phyloP scores from a whole-genome alignment of 1,140 invertebrate species.

The Tenebrio molitor region DNA sequence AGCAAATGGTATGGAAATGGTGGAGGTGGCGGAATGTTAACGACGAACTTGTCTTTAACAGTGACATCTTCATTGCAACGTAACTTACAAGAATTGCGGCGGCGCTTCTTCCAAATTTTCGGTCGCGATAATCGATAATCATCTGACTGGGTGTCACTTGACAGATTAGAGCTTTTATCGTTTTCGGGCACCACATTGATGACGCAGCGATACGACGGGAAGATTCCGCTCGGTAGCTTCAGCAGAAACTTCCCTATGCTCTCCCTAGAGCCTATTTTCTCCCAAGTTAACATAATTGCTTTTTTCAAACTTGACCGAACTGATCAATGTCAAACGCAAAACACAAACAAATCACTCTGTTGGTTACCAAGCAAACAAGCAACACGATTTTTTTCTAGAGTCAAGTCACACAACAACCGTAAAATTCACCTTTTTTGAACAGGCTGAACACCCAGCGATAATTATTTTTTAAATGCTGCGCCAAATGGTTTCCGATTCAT shows the following conservation, averaged over 20 bases:
- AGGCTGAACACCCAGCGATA: background rate
- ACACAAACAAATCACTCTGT: slow-evolving; percentile 6
- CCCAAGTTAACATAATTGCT: slow-evolving; percentile 1
- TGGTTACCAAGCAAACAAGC: slow-evolving; percentile 9
- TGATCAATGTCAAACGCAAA: slow-evolving; percentile 24
- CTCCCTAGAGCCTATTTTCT: slow-evolving; percentile 3
- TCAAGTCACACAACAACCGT: background rate
- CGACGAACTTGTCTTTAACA: background rate
- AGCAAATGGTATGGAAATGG: slow-evolving; percentile 17
- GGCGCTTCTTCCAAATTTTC: background rate
- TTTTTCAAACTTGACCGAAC: background rate
- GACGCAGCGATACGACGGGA: slow-evolving; percentile 1
- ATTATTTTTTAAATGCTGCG: background rate
- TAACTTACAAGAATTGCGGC: background rate
- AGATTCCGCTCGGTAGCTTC: slow-evolving; percentile 1
- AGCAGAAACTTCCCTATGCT: slow-evolving; percentile 10
- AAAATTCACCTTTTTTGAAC: no score
- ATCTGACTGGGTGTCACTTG: background rate
- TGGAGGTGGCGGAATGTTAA: slow-evolving; percentile 14
- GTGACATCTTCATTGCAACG: background rate
- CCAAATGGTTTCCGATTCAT: slow-evolving; percentile 11
- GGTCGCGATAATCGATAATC: background rate
- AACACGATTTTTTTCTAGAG: slow-evolving; percentile 2
- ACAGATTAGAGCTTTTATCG: slow-evolving; percentile 1
- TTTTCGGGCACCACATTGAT: background rate